phyloP scores from a whole-genome alignment of 2,797 vertebrate species.

The Apodemus agrarius region DNA sequence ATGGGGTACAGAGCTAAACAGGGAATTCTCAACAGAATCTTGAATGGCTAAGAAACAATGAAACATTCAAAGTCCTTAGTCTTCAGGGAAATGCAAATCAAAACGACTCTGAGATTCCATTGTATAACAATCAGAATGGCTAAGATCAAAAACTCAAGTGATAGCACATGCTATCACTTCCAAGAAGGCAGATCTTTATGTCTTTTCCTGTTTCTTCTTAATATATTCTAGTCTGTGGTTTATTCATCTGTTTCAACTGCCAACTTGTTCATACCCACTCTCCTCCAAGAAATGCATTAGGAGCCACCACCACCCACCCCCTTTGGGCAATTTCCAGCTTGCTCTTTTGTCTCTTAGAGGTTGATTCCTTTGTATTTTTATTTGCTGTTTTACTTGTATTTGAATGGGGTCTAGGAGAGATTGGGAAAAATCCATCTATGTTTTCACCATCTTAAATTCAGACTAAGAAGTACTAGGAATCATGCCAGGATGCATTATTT shows the following conservation, averaged over 20 bases:
- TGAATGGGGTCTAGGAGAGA: slow-evolving; percentile 23
- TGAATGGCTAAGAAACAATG: background rate
- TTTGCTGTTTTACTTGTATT: slow-evolving; percentile 14
- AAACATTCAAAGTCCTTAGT: background rate
- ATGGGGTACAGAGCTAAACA: background rate
- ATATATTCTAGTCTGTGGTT: slow-evolving; percentile 36
- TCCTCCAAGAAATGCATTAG: slow-evolving; percentile 41
- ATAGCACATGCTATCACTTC: background rate
- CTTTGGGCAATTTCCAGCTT: background rate
- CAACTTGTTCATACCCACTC: slow-evolving; percentile 16
- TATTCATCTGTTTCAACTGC: slow-evolving; percentile 38
- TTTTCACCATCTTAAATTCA: slow-evolving; percentile 32
- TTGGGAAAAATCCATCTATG: background rate
- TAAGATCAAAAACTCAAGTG: background rate
- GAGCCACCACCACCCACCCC: too few species aligned
- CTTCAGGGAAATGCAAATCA: background rate
- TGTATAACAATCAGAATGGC: background rate
- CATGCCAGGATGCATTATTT: background rate
- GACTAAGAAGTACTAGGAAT: background rate
- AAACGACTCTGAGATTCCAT: background rate
- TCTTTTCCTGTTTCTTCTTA: slow-evolving; percentile 36
- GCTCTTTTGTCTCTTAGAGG: slow-evolving; percentile 38
- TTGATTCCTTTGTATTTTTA: slow-evolving; percentile 26
- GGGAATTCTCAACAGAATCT: background rate
- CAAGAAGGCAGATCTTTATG: slow-evolving; percentile 15